Base-by-base conservation (phyloP, 2,113 vertebrate genomes). In the Equus quagga region DNA sequence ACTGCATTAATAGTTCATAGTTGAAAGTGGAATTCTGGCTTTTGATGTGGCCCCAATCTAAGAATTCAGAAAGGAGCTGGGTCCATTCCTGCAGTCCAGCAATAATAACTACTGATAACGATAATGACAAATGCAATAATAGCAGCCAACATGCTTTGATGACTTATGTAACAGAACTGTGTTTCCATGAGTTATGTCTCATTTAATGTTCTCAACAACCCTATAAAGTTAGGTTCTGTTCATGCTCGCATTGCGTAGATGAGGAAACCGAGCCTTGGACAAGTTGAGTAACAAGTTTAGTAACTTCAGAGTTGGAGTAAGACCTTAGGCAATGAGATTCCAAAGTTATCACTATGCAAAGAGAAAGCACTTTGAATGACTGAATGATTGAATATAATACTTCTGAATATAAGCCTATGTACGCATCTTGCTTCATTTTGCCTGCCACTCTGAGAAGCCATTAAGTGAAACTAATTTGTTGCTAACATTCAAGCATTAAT, bases 401-500 rank as follows among this genome's bases (percentile, higher is more conserved):
- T 49, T 88, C 54, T 46, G 5, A 6, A 56, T 24, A 0, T 23
- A 54, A 92, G 8, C 36, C 54, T 82, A 0, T 4, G 17, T 26
- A 33, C 7, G 19, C 2, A 26, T 23, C 9, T 36, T 81, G 56
- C 11, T 86, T 78, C 60, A 28, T 46, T 56, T 28, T 51, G 8
- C 56, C 41, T 86, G 46, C n/a, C 72, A 6, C 21, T 21, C 72
- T 44, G 58, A 86, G 80, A 76, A 76, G 36, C 13, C 72, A 70
- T 91, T 82, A 69, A 60, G n/a, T 54, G 44, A 78, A 85, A 18
- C 49, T 44, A 31, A 6, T 86, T 78, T 41, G 31, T 17, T 60
- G 56, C 64, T 49, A 94, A 67, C 33, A 79, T 36, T 89, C 56
- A 58, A 28, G 31, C 62, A 89, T 86, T 96, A 96, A 94, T 91